Conservation (phyloP, 2,113 vertebrate species). For the Ptilorrhoa leucosticta region DNA sequence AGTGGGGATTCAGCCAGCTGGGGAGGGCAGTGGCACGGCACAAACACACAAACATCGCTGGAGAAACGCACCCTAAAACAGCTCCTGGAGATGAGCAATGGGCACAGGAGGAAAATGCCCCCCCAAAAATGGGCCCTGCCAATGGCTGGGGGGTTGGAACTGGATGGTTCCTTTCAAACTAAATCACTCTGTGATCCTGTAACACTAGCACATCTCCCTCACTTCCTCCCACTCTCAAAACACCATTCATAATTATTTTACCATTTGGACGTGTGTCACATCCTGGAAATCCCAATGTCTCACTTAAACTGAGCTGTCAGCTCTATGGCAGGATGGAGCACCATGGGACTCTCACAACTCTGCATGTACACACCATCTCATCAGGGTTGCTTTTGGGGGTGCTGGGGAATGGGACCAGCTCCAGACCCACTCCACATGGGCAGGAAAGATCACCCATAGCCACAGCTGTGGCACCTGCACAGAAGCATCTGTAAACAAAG, state of each 20-base stretch:
- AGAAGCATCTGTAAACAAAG: not conserved
- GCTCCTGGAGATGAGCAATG: rapidly evolving
- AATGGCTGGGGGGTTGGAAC: rapidly evolving
- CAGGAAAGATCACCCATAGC: not conserved
- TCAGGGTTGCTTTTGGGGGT: not conserved
- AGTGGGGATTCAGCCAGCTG: not conserved
- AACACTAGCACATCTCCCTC: not conserved
- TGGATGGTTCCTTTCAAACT: not conserved
- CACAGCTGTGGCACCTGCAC: not conserved
- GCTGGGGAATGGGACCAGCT: rapidly evolving
- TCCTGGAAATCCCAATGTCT: not conserved
- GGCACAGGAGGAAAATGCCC: rapidly evolving
- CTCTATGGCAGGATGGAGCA: not conserved
- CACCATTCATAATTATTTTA: not conserved
- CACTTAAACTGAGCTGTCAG: not conserved
- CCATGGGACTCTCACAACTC: rapidly evolving
- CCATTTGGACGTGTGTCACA: not conserved
- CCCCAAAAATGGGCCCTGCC: not conserved
- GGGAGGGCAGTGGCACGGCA: rapidly evolving
- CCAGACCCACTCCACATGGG: not conserved
- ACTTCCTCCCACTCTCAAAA: not conserved
- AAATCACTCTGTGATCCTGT: not conserved
- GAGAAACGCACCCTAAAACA: not conserved
- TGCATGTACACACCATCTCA: rapidly evolving
- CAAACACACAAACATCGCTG: rapidly evolving